Evolutionary conservation across 2,113 vertebrate species (phyloP), one percentile per base, ranked within the genome.

Genomic region (Sorex fumeus): DNA sequence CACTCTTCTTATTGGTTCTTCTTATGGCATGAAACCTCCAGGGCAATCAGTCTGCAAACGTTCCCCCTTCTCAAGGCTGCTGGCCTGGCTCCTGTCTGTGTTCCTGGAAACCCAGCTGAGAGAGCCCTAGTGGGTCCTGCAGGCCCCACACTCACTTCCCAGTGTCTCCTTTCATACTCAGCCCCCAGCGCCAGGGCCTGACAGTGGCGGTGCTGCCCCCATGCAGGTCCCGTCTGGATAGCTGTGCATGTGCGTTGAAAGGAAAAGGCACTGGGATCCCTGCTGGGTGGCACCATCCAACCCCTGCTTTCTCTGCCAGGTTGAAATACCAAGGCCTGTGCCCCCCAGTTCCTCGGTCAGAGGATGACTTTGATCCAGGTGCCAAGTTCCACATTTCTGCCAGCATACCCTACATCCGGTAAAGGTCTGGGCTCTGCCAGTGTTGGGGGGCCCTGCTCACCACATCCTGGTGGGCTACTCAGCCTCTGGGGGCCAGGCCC

Each of bases 361-460:
- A 99, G 94, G 97, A 99, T 0, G 99, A 99, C 97, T 99, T 99
- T 79, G 99, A 99, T 94, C 98, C 99, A 0, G 99, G 99, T 8
- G 98, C 99, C 92, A 99, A 99, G 97, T 99, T 99, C 95, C 99
- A 99, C 97, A 98, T 99, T 95, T 98, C 99, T 90, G 98, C 99
- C 84, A 98, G 98, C 0, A 98, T 99, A 11, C 99, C 99, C 50
- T 99, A 99, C 19, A 97, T 99, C 93, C 98, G 98, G 99, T 99
- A 98, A 96, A 96, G 27, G 50, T 32, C 60, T 71, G 84, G 92
- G 88, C 75, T 47, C 82, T 53, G 7, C 66, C 7, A 34, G 43
- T 12, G 5, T 84, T 45, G 40, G 27, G 50, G 40, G 3, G 16
- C 13, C 40, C 40, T 28, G n/a, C 21, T 53, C 16, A 28, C 28